Evolutionary conservation across 2,888 invertebrate genomes (phyloP).

Genomic region (Mycalesis mineus): DNA sequence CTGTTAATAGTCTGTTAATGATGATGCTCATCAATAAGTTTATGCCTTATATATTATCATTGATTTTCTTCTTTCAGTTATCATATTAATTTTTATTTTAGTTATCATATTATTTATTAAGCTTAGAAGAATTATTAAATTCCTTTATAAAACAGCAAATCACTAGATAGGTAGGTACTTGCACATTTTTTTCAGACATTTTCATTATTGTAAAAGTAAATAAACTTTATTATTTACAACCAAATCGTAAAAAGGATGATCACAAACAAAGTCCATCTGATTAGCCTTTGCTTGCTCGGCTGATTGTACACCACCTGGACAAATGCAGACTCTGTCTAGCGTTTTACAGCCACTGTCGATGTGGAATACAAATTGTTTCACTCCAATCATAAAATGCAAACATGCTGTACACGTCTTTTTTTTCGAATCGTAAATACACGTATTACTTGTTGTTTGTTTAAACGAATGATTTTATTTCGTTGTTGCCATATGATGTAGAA

Average conservation of each 20-base stretch:
- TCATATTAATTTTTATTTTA: too few species aligned
- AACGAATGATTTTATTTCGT: not conserved
- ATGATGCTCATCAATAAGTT: too few species aligned
- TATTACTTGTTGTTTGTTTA: constrained; percentile 6
- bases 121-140: too few species aligned
- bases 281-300: constrained; percentile 49
- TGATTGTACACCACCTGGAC: constrained; percentile 60
- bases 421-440: constrained; percentile 35
- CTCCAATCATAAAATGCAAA: constrained; percentile 66
- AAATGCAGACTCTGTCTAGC: constrained; percentile 43
- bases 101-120: too few species aligned
- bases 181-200: too few species aligned
- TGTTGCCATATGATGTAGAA: not conserved
- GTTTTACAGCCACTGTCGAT: constrained; percentile 55
- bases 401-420: constrained; percentile 42
- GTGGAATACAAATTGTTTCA: constrained; percentile 69
- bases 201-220: not conserved
- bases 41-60: too few species aligned
- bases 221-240: not conserved
- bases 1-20: too few species aligned
- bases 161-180: too few species aligned
- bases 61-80: too few species aligned
- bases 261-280: constrained; percentile 45
- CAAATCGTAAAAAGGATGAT: constrained; percentile 29
- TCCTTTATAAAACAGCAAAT: too few species aligned